These are phyloP conservation scores for Augiades crinisus DNA, from an alignment of 2,888 invertebrate genomes.

Conservation along the genomic window DNA sequence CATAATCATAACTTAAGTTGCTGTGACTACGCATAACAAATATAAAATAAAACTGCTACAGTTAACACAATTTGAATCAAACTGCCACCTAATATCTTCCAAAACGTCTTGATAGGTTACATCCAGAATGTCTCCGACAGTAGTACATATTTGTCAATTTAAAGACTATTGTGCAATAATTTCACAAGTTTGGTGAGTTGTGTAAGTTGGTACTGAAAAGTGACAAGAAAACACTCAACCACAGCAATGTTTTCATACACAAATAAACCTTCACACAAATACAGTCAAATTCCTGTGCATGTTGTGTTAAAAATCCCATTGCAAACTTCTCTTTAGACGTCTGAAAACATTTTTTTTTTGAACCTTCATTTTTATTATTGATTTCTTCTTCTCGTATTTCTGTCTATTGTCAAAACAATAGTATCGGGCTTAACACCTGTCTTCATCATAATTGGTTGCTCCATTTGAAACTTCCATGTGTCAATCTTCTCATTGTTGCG, in stretches of 20 bases:
- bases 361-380: not conserved
- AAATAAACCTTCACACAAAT: constrained; percentile 13
- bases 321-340: constrained; percentile 1
- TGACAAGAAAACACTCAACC: constrained; percentile 72
- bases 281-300: constrained; percentile 32
- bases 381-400: not conserved
- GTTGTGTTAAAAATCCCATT: constrained; percentile 18
- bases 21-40: constrained; percentile 54
- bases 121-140: constrained; percentile 40
- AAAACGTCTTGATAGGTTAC: constrained; percentile 32
- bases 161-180: constrained; percentile 51
- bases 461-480: not conserved
- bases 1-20: constrained; percentile 61
- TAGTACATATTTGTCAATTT: constrained; percentile 35
- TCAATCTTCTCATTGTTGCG: constrained; percentile 1
- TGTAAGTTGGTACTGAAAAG: constrained; percentile 73
- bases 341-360: constrained; percentile 4
- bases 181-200: constrained; percentile 62
- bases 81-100: constrained; percentile 49
- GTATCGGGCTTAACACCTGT: not conserved
- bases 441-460: not conserved
- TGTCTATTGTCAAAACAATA: not conserved
- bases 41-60: constrained; percentile 33
- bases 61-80: constrained; percentile 38
- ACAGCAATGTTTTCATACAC: constrained; percentile 28